Percentiles rank a stretch among this genome's conserved stretches.
phyloP scores from a whole-genome alignment of 1,140 invertebrate species.

The Drosophila pandora region DNA sequence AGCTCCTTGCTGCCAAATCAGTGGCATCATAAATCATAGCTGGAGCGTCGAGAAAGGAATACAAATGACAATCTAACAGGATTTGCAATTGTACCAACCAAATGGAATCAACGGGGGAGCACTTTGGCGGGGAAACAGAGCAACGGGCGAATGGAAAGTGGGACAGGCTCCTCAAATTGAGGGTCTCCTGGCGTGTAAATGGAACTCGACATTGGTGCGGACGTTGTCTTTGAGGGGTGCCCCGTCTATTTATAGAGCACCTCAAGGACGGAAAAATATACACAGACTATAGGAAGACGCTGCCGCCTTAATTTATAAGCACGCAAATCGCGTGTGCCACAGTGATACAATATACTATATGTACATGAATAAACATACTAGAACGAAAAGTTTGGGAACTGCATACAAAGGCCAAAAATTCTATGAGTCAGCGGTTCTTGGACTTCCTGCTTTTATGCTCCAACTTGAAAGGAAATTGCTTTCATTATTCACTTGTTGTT shows the following conservation, averaged over 20 bases:
- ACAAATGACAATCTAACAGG: constrained; percentile 34
- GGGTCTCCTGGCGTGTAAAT: constrained; percentile 29
- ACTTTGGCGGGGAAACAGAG: background rate
- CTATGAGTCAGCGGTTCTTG: constrained; percentile 50
- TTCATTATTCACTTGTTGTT: constrained; percentile 40
- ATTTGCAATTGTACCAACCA: constrained; percentile 24
- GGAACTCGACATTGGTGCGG: constrained; percentile 28
- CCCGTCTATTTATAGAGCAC: constrained; percentile 40
- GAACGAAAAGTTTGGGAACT: constrained; percentile 36
- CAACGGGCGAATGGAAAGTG: background rate
- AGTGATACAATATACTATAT: constrained; percentile 13
- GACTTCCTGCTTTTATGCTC: constrained; percentile 54
- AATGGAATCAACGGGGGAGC: constrained; percentile 5
- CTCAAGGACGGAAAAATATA: constrained; percentile 43
- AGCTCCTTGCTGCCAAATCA: constrained; percentile 6
- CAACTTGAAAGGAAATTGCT: constrained; percentile 29
- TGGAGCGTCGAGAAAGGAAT: constrained; percentile 7
- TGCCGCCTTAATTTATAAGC: constrained; percentile 67
- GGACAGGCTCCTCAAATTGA: constrained; percentile 10
- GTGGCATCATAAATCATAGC: constrained; percentile 34
- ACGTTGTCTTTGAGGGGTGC: constrained; percentile 27
- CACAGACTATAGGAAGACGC: constrained; percentile 33
- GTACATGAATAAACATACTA: constrained; percentile 20
- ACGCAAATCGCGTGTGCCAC: constrained; percentile 64
- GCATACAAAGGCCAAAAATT: constrained; percentile 44